Conservation (phyloP, 2,797 vertebrate species). For the Perodicticus potto region DNA sequence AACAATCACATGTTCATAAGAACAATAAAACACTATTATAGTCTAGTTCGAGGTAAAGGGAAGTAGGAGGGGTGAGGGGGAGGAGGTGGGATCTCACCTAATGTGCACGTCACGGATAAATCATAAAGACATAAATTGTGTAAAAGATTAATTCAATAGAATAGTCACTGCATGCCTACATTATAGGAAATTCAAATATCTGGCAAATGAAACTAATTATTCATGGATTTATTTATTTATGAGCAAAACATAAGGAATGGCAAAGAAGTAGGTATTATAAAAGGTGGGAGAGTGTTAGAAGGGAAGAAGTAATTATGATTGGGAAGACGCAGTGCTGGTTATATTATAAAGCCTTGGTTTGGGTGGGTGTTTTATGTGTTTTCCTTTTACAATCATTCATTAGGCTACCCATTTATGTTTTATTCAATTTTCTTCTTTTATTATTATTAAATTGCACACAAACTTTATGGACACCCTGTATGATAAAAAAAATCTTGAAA, state of each 20-base stretch:
- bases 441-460: no score
- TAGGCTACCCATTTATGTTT: neutral
- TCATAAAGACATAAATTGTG: neutral
- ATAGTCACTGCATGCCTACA: neutral
- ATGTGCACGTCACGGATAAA: neutral
- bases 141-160: neutral
- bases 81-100: no score
- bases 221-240: neutral
- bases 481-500: neutral
- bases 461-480: no score
- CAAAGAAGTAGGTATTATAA: neutral
- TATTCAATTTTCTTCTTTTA: neutral
- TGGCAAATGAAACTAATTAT: neutral
- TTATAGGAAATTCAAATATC: neutral
- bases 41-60: no score
- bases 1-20: no score
- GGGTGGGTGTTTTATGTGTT: neutral
- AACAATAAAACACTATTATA: no score
- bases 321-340: neutral
- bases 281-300: neutral
- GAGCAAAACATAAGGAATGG: neutral
- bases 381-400: neutral
- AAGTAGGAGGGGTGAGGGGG: no score
- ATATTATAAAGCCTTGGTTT: neutral
- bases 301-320: neutral